Evolutionary conservation across 2,888 invertebrate species (phyloP), one percentile per base, ranked within the genome.

Genomic region (Euphydryas editha): DNA sequence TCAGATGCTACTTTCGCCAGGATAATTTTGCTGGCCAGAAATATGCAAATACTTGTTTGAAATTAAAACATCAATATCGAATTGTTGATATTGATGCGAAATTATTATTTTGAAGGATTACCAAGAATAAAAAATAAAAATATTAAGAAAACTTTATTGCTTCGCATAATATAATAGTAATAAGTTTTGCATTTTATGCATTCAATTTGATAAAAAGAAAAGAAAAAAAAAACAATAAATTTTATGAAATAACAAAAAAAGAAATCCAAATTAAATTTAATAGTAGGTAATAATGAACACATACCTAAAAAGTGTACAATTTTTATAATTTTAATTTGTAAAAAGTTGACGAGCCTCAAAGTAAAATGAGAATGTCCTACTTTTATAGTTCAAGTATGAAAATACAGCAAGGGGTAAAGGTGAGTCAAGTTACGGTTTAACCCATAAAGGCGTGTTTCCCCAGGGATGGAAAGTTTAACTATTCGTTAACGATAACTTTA

Each of bases 361-460:
- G 15, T 51, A 5, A 51, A 21, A 51, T 15, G 7, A 20, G 15
- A 24, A 51, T 51, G 24, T 7, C 24, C 49, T 24, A 51, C 15
- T 51, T 24, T 46, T 15, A n/a, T 21, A 24, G 49, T 51, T n/a
- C 42, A 20, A 36, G 20, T 63, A 58, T 63, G 30, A 30, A 51
- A 63, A 63, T 17, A 4, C 7, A 42, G 39, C 37, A 39, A 37
- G 47, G 30, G 54, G 15, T 54, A 58, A 21, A 49, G 63, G 63
- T 63, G 63, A 63, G 63, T 63, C 63, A 63, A 63, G 24, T 55
- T 36, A 47, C 30, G 63, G 63, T 42, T 20, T 55, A n/a, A 60
- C 68, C 70, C 62, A 54, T 49, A 67, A 47, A 67, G 60, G 61
- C 65, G 64, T 65, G 59, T 59, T 51, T 60, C 63, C 67, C 67